These are phyloP conservation scores for Synanthedon formicaeformis DNA, from an alignment of 2,888 invertebrate species.

Conservation along the genomic window DNA sequence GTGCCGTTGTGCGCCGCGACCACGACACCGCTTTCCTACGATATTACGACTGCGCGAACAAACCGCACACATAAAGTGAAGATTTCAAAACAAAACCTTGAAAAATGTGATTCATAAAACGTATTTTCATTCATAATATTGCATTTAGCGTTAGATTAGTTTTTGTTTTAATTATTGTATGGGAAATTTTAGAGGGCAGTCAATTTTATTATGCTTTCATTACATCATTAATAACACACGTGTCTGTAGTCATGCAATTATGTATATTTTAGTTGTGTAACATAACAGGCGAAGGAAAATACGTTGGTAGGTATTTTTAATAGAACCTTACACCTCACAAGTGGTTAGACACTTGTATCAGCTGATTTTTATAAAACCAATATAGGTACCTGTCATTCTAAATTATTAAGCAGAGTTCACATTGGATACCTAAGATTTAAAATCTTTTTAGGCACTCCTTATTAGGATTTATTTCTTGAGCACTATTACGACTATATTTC, in stretches of 20 bases:
- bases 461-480: no score
- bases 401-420: no score
- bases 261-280: no score
- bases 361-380: no score
- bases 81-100: slow-evolving; percentile 43
- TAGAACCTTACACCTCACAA: no score
- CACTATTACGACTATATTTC: no score
- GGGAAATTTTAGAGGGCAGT: background rate
- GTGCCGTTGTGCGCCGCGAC: slow-evolving; percentile 11
- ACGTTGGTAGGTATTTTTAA: no score
- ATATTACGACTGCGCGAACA: slow-evolving; percentile 20
- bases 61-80: slow-evolving; percentile 24
- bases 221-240: background rate
- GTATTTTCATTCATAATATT: background rate
- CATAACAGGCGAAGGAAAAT: no score
- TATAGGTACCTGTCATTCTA: no score
- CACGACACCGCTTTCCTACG: slow-evolving; percentile 10
- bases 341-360: no score
- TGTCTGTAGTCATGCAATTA: background rate
- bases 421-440: no score
- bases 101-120: background rate
- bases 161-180: background rate
- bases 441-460: no score
- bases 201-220: background rate
- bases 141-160: background rate